Conservation (phyloP, 2,113 vertebrate genomes). For the Laticauda colubrina region DNA sequence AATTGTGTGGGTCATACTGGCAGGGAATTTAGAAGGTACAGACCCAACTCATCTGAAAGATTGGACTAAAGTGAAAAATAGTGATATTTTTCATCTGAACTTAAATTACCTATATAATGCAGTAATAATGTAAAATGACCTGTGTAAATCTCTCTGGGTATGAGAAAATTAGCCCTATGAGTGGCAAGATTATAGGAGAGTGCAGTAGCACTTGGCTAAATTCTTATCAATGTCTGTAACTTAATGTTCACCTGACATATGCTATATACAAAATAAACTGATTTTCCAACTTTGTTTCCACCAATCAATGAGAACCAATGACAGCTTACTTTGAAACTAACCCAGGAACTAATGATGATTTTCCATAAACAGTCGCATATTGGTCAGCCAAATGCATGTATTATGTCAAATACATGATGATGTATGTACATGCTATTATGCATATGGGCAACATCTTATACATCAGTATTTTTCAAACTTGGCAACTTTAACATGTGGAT, state of each 20-base stretch:
- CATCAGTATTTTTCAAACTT: background rate
- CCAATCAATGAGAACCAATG: background rate
- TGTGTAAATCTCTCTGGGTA: background rate
- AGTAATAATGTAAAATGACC: background rate
- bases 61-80: background rate
- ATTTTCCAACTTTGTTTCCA: background rate
- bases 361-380: background rate
- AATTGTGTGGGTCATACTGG: background rate
- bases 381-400: background rate
- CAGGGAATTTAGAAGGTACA: background rate
- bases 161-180: background rate
- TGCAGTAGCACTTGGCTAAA: background rate
- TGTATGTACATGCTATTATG: background rate
- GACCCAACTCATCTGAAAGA: background rate
- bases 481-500: background rate
- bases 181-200: background rate
- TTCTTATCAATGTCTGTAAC: background rate
- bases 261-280: background rate
- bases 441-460: background rate
- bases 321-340: background rate
- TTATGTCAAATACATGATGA: background rate
- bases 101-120: background rate
- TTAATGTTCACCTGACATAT: background rate
- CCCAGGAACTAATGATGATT: background rate
- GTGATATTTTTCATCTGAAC: background rate